phyloP scores from a whole-genome alignment of 1,140 invertebrate genomes.

The Drosophila yakuba region DNA sequence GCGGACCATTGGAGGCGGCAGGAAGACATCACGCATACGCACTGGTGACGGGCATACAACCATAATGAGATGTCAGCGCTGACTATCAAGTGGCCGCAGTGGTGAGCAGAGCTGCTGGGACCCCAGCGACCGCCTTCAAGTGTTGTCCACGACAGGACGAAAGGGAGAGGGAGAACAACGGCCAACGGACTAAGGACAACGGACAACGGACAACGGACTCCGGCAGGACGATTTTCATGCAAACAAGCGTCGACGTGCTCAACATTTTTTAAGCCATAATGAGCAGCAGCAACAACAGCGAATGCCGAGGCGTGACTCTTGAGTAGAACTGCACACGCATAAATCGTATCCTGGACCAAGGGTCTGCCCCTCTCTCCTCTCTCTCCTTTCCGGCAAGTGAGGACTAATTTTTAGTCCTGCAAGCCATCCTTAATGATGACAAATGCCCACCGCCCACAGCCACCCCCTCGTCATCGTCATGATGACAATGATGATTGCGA shows the following conservation, averaged over 20 bases:
- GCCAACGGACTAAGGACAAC: constrained; percentile 12
- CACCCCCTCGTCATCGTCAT: constrained; percentile 11
- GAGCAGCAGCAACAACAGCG: constrained; percentile 65
- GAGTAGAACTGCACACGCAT: constrained; percentile 75
- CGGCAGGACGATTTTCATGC: constrained; percentile 51
- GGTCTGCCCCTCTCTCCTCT: not conserved
- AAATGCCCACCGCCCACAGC: constrained; percentile 37
- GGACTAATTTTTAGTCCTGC: constrained; percentile 67
- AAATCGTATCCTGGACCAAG: constrained; percentile 65
- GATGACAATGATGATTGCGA: constrained; percentile 61
- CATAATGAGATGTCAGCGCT: constrained; percentile 81
- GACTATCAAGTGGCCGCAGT: constrained; percentile 75
- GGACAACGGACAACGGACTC: not conserved
- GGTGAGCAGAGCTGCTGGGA: constrained; percentile 50
- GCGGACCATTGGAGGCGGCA: not conserved
- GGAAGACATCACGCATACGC: constrained; percentile 74
- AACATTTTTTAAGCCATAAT: constrained; percentile 83
- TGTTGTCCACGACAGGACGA: constrained; percentile 39
- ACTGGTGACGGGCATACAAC: constrained; percentile 66
- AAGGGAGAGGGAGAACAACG: constrained; percentile 16
- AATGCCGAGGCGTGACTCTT: constrained; percentile 69
- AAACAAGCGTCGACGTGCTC: constrained; percentile 75
- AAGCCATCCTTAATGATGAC: constrained; percentile 75
- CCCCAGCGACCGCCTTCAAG: constrained; percentile 75
- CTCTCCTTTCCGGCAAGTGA: constrained; percentile 1